These are phyloP conservation scores for Athene cunicularia DNA, from an alignment of 2,113 vertebrate species.

Conservation along the genomic window DNA sequence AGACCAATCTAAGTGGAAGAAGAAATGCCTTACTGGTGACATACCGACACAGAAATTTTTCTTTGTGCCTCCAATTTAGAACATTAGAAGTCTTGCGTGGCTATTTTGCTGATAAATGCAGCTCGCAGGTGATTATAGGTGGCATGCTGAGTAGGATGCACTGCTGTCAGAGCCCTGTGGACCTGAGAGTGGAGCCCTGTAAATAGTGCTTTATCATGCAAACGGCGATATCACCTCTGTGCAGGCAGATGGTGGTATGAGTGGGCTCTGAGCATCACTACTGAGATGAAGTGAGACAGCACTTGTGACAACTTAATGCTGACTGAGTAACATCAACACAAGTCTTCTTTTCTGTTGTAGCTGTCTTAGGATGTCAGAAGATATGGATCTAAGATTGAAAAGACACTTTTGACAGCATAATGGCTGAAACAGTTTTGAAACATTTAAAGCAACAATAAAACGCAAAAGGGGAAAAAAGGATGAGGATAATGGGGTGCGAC, in stretches of 20 bases:
- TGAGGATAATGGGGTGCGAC: slow-evolving; percentile 11
- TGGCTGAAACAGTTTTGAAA: slow-evolving; percentile 71
- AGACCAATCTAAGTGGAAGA: background rate
- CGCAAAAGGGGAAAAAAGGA: background rate
- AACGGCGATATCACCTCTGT: slow-evolving; percentile 15
- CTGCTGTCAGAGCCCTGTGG: slow-evolving; percentile 3
- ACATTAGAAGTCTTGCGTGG: background rate
- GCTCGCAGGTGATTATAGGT: background rate
- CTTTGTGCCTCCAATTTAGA: background rate
- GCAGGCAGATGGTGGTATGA: slow-evolving; percentile 48
- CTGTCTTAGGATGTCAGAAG: slow-evolving; percentile 57
- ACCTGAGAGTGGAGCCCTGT: background rate
- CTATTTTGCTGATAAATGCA: background rate
- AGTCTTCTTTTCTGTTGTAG: slow-evolving; percentile 30
- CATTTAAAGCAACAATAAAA: slow-evolving; percentile 59
- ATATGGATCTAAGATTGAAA: slow-evolving; percentile 44
- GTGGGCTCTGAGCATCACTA: slow-evolving; percentile 7
- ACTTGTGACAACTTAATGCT: slow-evolving; percentile 53
- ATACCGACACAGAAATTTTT: background rate
- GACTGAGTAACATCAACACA: slow-evolving; percentile 34
- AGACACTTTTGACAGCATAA: slow-evolving; percentile 58
- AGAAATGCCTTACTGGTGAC: background rate
- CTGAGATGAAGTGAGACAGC: slow-evolving; percentile 1
- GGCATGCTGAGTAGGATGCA: background rate
- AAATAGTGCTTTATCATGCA: slow-evolving; percentile 55